Evolutionary conservation across 2,797 vertebrate genomes (phyloP), one percentile per base, ranked within the genome.

Genomic region (Cossypha heuglini): DNA sequence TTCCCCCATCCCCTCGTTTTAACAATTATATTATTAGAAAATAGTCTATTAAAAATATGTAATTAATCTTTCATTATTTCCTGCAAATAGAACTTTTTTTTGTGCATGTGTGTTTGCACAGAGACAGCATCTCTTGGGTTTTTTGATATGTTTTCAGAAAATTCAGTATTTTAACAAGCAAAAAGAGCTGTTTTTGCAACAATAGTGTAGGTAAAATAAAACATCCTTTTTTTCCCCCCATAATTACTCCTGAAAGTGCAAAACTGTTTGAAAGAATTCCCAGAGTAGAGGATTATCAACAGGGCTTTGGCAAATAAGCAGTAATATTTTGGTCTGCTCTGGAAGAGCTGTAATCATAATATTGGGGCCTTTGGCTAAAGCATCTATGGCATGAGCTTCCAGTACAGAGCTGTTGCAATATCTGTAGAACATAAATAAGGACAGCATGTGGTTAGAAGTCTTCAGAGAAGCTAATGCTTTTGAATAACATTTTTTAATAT

Each of bases 251-350:
- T 93, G 94, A 88, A 92, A 96, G 92, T 90, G 13, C 88, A 96
- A 95, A 96, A 94, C 85, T 91, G 35, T 97, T 97, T 94, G 86
- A 96, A 97, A 97, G 67, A 48, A 61, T 97, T 97, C 77, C 91
- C 82, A 29, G 67, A 93, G 84, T 94, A 24, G 40, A 90, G 82
- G 73, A 73, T 93, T 78, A 68, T 94, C 85, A 96, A 59, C 77
- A 76, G 69, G 74, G 71, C 76, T 73, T 90, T 97, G 86, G 93
- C 88, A 96, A 97, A 95, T 95, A 80, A 96, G 86, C 64, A 86
- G 67, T 92, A 96, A 88, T 96, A 94, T 97, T 90, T 31, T 4
- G 14, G 86, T 76, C 82, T 96, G 67, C 71, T 93, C 5, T 88
- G 94, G 51, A 97, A 93, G 51, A 96, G 69, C 63, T 96, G 25